Base-by-base conservation (phyloP, 1,140 invertebrate species). In the Danaus melanippus region DNA sequence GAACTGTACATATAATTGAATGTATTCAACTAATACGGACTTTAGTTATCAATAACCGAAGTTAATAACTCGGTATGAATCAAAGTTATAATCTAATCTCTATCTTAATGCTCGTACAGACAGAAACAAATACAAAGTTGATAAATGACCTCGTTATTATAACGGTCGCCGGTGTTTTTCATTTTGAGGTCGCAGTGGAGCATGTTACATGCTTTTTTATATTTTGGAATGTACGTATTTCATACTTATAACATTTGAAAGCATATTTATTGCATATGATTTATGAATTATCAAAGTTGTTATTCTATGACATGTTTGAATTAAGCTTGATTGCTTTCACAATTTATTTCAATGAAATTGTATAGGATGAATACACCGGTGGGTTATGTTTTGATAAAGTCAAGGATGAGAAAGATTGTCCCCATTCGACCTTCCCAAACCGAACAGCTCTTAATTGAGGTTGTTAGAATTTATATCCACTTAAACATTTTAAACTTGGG, bases 71-170 rank as follows among this genome's bases (percentile, higher is more conserved):
- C 46, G 50, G 53, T 64, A 66, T 62, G 45, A 64, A 64, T 69
- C 57, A 69, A 67, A 50, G 46, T 52, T 70, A 68, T 62, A 66
- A 74, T 71, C 70, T 74, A 72, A 72, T 74, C 58, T 64, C 52
- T 69, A 64, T 73, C 67, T 79, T 75, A 71, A 76, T 76, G 69
- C 63, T 63, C 53, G 55, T 66, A 73, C 67, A 69, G 64, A 75
- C 64, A 79, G 76, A 86, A 84, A 84, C 78, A 81, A 84, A 84
- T 78, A 80, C 73, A 74, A 68, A 71, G 64, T 79, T 86, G 76
- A 86, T 86, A 79, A 80, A 86, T 83, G 83, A 79, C 78, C 80
- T 82, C 83, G 80, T 83, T 86, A 86, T 73, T 76, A 70, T 83
- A 86, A 86, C 83, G 80, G 83, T 83, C 62, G 74, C 63, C 66